These are phyloP conservation scores for Gambelia wislizenii DNA, from an alignment of 2,797 vertebrate species.

Conservation along the genomic window DNA sequence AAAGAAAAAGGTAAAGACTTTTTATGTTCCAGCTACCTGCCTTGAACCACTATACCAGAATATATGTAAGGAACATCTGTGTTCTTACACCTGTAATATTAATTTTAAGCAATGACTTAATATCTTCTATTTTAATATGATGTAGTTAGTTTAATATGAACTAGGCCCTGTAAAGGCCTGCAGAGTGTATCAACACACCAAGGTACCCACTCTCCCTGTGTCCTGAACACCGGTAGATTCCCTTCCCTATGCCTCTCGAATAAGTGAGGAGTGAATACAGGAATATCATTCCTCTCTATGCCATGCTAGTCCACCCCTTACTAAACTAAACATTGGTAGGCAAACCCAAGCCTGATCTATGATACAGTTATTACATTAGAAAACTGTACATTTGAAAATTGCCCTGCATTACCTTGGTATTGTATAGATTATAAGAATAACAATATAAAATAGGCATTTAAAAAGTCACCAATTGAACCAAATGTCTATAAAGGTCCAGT, in stretches of 20 bases:
- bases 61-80: neutral
- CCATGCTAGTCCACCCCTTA: neutral
- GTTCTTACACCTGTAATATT: neutral
- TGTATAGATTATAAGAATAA: neutral
- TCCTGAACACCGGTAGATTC: neutral
- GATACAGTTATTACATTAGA: neutral
- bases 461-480: neutral
- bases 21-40: neutral
- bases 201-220: neutral
- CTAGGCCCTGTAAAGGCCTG: too few species aligned
- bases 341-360: neutral
- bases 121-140: neutral
- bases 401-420: neutral
- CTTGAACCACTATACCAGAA: neutral
- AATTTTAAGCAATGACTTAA: neutral
- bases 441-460: neutral
- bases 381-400: neutral
- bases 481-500: neutral
- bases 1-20: constrained; percentile 60
- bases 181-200: neutral
- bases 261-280: too few species aligned
- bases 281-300: neutral
- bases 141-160: too few species aligned
- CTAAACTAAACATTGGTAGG: neutral
- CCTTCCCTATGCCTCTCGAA: neutral